These are phyloP conservation scores for Marronus borbonicus DNA, from an alignment of 2,888 invertebrate species.

Conservation along the genomic window DNA sequence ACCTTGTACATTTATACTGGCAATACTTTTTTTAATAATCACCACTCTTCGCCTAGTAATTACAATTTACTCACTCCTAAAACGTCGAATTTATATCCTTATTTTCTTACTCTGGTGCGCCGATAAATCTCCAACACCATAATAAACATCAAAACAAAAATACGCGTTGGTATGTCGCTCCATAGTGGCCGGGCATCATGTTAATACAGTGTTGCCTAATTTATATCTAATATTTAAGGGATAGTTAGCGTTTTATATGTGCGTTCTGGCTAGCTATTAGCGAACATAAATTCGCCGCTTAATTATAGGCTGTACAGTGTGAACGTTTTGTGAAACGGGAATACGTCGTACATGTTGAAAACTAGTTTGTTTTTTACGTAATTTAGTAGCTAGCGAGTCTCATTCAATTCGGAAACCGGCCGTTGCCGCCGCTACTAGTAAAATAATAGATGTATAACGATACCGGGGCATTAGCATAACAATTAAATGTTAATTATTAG, in stretches of 20 bases:
- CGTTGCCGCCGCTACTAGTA: slow-evolving; percentile 11
- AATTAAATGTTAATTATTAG: slow-evolving; percentile 39
- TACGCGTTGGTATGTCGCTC: neutral
- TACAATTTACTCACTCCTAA: slow-evolving; percentile 14
- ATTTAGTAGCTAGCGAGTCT: slow-evolving; percentile 16
- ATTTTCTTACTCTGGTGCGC: slow-evolving; percentile 10
- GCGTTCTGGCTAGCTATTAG: slow-evolving; percentile 41
- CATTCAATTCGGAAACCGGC: slow-evolving; percentile 27
- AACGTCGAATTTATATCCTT: slow-evolving; percentile 35
- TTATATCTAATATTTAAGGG: slow-evolving; percentile 45
- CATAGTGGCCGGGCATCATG: neutral
- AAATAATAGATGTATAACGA: slow-evolving; percentile 32
- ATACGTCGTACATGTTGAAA: slow-evolving; percentile 33
- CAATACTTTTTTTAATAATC: slow-evolving; percentile 27
- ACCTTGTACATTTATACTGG: too few species aligned
- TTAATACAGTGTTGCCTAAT: slow-evolving; percentile 32
- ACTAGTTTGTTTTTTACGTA: slow-evolving; percentile 45
- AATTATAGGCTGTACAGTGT: slow-evolving; percentile 46
- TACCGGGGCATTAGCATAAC: slow-evolving; percentile 29
- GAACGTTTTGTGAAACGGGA: slow-evolving; percentile 42
- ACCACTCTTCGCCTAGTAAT: slow-evolving; percentile 20
- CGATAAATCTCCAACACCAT: slow-evolving; percentile 28
- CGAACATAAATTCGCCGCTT: slow-evolving; percentile 48
- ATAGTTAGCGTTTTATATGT: slow-evolving; percentile 31
- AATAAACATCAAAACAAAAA: slow-evolving; percentile 36